These are phyloP conservation scores for Celastrina argiolus DNA, from an alignment of 2,888 invertebrate genomes.

Conservation along the genomic window DNA sequence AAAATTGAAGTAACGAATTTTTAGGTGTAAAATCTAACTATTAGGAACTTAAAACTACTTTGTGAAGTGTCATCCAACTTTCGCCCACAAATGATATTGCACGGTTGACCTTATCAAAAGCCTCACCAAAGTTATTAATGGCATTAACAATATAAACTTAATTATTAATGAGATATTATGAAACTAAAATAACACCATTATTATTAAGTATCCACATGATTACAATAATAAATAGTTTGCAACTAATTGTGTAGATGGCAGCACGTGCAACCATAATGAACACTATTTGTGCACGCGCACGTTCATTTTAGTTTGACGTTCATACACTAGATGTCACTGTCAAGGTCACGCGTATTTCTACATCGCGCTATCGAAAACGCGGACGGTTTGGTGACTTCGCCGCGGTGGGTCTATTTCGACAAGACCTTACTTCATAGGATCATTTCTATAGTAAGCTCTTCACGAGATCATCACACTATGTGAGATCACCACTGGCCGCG, in stretches of 20 bases:
- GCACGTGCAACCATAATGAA: too few relatives aligned
- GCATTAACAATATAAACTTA: background rate
- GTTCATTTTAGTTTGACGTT: background rate
- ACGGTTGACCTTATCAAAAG: background rate
- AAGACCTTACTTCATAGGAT: constrained; percentile 43
- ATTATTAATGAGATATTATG: background rate
- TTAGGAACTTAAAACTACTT: too few relatives aligned
- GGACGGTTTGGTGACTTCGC: background rate
- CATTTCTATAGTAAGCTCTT: constrained; percentile 48
- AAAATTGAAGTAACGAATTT: background rate
- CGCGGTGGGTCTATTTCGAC: background rate
- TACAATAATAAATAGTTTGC: background rate
- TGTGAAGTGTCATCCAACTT: too few relatives aligned
- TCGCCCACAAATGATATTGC: background rate
- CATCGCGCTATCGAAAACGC: constrained; percentile 14
- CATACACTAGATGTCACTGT: background rate
- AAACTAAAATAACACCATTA: background rate
- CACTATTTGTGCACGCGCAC: background rate
- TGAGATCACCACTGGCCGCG: constrained; percentile 40
- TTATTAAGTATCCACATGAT: background rate
- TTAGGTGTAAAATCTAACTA: background rate
- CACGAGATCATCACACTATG: constrained; percentile 42
- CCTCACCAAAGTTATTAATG: background rate
- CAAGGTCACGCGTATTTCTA: background rate
- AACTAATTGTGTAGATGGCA: background rate